Evolutionary conservation across 2,113 vertebrate genomes (phyloP), one percentile per base, ranked within the genome.

Genomic region (Mesembrinibis cayennensis): DNA sequence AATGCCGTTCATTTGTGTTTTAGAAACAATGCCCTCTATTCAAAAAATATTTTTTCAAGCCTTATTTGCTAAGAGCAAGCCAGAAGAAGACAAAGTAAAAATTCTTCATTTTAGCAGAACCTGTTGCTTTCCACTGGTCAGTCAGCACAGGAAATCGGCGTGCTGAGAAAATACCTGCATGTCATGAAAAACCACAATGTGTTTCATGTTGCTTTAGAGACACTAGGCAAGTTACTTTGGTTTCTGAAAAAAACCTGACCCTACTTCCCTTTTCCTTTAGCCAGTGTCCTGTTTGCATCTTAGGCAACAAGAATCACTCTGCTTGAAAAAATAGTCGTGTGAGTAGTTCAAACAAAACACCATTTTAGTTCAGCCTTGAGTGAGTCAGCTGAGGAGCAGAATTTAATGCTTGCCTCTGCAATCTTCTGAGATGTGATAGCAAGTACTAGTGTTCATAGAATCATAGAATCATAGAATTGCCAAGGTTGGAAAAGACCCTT

Each of bases 141-240:
- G 62, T 82, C 49, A 80, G 49, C 30, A 90, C 82, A 96, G 96
- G 96, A 96, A 96, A 80, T 91, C 44, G 77, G 21, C 53, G 32
- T 10, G 22, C 87, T 90, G 32, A 85, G 52, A 89, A 93, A 95
- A 95, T 65, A 85, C 45, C 82, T 80, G 4, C 76, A 12, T 63
- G 40, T 81, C 44, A 49, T 72, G 87, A 93, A 80, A 96, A 95
- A 94, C 74, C 90, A 86, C 93, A 61, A 6, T 40, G 23, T 56
- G 13, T 79, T 91, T 96, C 62, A 82, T 53, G 56, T 88, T 95
- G 47, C 40, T 82, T 79, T 91, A 77, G 30, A 86, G 22, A 65
- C 50, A 62, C 36, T n/a, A 86, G 10, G 12, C 84, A 85, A 88
- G 36, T 53, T 73, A 45, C 27, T 65, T 95, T 40, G 49, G 66